Evolutionary conservation across 2,888 invertebrate genomes (phyloP).

Genomic region (Polydrusus pterygomalis): DNA sequence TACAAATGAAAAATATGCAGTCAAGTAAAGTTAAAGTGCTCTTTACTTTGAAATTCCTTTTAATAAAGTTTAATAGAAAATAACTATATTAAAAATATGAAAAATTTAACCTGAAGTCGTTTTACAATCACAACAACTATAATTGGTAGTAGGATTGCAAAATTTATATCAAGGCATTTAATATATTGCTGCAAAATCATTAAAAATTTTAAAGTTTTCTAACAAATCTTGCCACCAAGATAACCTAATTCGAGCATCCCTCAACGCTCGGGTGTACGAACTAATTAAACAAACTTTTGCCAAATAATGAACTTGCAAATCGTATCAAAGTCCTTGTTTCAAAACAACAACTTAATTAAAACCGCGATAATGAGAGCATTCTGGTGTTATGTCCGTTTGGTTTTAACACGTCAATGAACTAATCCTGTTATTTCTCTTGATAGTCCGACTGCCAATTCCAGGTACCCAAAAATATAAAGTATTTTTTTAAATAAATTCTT

Average conservation of each 20-base stretch:
- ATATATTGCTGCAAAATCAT: neutral
- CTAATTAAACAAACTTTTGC: neutral
- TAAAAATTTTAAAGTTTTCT: neutral
- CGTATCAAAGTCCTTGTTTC: neutral
- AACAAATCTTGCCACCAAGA: neutral
- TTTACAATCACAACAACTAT: too few relatives aligned
- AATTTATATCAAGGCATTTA: neutral
- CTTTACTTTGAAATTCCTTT: too few relatives aligned
- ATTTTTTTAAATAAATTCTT: too few relatives aligned
- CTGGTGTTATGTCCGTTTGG: neutral
- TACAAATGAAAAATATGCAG: too few relatives aligned
- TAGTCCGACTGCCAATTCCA: too few relatives aligned
- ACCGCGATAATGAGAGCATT: neutral
- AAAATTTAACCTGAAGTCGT: too few relatives aligned
- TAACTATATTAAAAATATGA: too few relatives aligned
- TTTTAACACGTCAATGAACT: neutral
- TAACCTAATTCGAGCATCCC: neutral
- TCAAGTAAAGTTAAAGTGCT: too few relatives aligned
- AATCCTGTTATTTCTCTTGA: neutral
- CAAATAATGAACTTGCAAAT: conserved; percentile 12
- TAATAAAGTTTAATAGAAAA: too few relatives aligned
- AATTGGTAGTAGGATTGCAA: neutral
- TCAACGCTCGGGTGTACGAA: neutral
- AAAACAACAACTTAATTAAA: conserved; percentile 6
- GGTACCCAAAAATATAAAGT: too few relatives aligned